These are phyloP conservation scores for Leptopilina myrica DNA, from an alignment of 2,888 invertebrate species.

Conservation along the genomic window DNA sequence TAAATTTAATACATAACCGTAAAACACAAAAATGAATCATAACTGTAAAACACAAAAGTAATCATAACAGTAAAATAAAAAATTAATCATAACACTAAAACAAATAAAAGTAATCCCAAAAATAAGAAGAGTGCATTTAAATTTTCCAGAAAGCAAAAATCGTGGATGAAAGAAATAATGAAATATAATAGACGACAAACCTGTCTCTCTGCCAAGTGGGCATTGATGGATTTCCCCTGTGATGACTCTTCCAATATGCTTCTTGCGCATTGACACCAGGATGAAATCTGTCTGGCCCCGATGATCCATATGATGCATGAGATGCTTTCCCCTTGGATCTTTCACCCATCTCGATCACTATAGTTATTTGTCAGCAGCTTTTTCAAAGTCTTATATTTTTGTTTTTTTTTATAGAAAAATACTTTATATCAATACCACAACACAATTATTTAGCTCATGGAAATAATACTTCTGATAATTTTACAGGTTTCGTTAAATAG, in stretches of 20 bases:
- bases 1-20: too few species aligned
- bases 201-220: constrained; percentile 51
- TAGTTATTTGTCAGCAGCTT: neutral
- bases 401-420: neutral
- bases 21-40: too few species aligned
- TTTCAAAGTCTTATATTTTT: neutral
- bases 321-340: constrained; percentile 32
- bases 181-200: constrained; percentile 49
- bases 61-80: too few species aligned
- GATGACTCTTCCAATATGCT: constrained; percentile 54
- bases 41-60: too few species aligned
- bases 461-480: too few species aligned
- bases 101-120: too few species aligned
- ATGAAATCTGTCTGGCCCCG: constrained; percentile 53
- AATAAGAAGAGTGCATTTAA: too few species aligned
- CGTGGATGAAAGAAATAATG: too few species aligned
- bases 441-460: too few species aligned
- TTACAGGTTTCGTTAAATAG: too few species aligned
- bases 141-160: too few species aligned
- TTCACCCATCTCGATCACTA: constrained; percentile 37
- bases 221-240: constrained; percentile 51
- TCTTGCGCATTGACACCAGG: constrained; percentile 47
- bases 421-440: neutral
- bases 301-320: constrained; percentile 48
- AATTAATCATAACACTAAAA: too few species aligned